Evolutionary conservation across 2,888 invertebrate species (phyloP).

Genomic region (Folsomia manolachei): DNA sequence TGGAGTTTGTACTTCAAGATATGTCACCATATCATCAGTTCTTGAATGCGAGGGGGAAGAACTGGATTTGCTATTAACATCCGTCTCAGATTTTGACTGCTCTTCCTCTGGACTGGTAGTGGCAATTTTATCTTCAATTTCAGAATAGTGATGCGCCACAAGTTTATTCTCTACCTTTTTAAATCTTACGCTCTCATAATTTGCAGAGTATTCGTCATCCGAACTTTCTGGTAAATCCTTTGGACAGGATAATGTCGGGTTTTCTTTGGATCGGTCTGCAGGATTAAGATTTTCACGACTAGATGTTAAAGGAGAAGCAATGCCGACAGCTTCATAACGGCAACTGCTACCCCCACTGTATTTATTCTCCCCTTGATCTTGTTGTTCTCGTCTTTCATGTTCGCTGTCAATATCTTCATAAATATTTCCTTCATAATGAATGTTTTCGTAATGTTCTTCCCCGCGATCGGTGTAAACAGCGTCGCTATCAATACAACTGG

Average conservation of each 20-base stretch:
- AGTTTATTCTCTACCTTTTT: constrained; percentile 23
- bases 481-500: neutral
- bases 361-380: neutral
- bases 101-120: neutral
- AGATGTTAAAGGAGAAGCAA: neutral
- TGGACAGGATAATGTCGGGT: neutral
- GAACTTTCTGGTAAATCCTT: neutral
- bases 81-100: neutral
- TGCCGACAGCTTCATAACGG: neutral
- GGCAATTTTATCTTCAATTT: constrained; percentile 25
- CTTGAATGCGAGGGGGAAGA: constrained; percentile 42
- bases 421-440: constrained; percentile 45
- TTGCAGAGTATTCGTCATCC: constrained; percentile 13
- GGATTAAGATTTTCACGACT: neutral
- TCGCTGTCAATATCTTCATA: constrained; percentile 44
- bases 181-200: constrained; percentile 35
- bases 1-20: constrained; percentile 40
- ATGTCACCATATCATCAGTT: constrained; percentile 47
- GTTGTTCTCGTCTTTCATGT: neutral
- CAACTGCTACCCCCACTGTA: neutral
- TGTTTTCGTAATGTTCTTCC: constrained; percentile 44
- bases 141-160: constrained; percentile 39
- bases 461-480: neutral
- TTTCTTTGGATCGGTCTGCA: neutral
- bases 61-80: constrained; percentile 24